Evolutionary conservation across 1,140 invertebrate genomes (phyloP), one percentile per base, ranked within the genome.

Genomic region (Drosophila pseudoobscura): DNA sequence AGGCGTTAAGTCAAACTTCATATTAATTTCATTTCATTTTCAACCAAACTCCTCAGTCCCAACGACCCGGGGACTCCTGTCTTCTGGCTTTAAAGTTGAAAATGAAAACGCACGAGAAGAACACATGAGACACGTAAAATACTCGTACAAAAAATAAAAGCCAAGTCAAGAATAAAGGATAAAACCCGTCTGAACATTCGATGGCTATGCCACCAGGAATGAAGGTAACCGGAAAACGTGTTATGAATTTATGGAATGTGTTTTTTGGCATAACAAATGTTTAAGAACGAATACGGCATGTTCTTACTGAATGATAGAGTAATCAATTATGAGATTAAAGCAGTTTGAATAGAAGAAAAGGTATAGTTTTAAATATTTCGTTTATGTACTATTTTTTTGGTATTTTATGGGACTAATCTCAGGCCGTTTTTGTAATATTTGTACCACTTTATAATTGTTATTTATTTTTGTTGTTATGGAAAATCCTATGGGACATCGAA

Each of bases 21-120:
- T 85, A 80, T 85, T 87, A 87, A 85, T 85, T 85, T 85, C 69
- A 87, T 87, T 87, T 85, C 77, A 65, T 87, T 85, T 87, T 80
- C 77, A 57, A 54, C 71, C 71, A 53, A 39, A 39, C 35, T 39
- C 4, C 35, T 39, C 35, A 39, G 31, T 9, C 31, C 31, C 31
- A 35, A 9, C 9, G 9, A 35, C 31, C 9, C 2, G 20, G 20
- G 20, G 20, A 20, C 20, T 20, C 20, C 60, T 22, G 26, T 24
- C 9, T n/a, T 47, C 29, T 39, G 35, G 55, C 61, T 69, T 77
- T 85, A 75, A 85, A 80, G 56, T 77, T 77, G 58, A 69, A 75
- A 68, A 61, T 62, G 31, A 65, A 54, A 44, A 51, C 57, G 56
- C 44, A 69, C 45, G 68, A 43, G 20, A 20, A 65, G 54, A 44